Base-by-base conservation (phyloP, 2,888 invertebrate species). In the Apotomis turbidana region DNA sequence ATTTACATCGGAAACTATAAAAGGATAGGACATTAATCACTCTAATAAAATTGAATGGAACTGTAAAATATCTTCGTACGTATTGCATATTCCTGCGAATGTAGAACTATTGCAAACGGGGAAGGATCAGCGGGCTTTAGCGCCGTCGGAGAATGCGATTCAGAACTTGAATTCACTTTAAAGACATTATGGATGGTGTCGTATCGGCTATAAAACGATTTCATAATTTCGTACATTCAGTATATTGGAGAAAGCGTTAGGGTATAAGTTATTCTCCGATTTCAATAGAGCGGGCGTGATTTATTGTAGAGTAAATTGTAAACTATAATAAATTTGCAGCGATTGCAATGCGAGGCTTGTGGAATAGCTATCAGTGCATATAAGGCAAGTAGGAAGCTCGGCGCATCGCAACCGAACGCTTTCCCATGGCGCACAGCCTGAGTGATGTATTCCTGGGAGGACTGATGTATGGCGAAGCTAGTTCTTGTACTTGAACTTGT, bases 401-500 rank as follows among this genome's bases (percentile, higher is more conserved):
- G 78, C 77, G 80, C 81, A 78, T 81, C 82, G 81, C 80, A 71
- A 76, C 73, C 76, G 78, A 85, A 81, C 82, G 80, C 87, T 90
- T 91, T 93, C 92, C 91, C 93, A 93, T 90, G 87, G 85, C 82
- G 80, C 78, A 84, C 80, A 82, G 82, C 73, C 83, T 83, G 86
- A 87, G 83, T 87, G 89, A 91, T 88, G 87, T 86, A 87, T 90
- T 84, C 85, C 85, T 87, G 85, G 83, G 83, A 84, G 81, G 78
- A 76, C 77, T 86, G 85, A 87, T 87, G 80, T 86, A 88, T 82
- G 80, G 77, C 74, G 68, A 76, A 77, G 83, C 85, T 79, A 84
- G 87, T 88, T 88, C 87, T 85, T 88, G 85, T 84, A 86, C 90
- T 87, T 88, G 86, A 90, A 90, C 88, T 88, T 86, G 83, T 81